Evolutionary conservation across 2,888 invertebrate genomes (phyloP).

Genomic region (Punctoribates punctum): DNA sequence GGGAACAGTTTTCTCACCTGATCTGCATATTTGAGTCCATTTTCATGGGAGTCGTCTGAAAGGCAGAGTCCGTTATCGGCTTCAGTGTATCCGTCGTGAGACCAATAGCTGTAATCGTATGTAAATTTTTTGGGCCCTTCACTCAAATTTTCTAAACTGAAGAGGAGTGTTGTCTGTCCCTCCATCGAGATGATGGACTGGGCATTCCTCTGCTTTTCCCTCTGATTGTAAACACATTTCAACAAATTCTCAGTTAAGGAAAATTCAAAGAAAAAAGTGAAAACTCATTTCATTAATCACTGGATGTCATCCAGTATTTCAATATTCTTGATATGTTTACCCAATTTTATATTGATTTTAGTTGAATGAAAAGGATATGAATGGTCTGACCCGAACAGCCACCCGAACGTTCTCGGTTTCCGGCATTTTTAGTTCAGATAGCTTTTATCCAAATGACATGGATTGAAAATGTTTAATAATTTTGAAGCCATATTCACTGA

Average conservation of each 20-base stretch:
- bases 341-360: background rate
- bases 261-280: background rate
- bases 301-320: no score
- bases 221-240: slow-evolving; percentile 53
- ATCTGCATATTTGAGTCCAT: slow-evolving; percentile 57
- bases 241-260: slow-evolving; percentile 1
- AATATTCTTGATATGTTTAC: no score
- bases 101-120: slow-evolving; percentile 61
- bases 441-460: no score
- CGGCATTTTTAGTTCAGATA: background rate
- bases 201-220: slow-evolving; percentile 58
- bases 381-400: slow-evolving; percentile 60
- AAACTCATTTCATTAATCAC: no score
- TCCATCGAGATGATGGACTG: slow-evolving; percentile 57
- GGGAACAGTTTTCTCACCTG: slow-evolving; percentile 53
- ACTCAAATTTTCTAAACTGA: slow-evolving; percentile 54
- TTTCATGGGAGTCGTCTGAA: slow-evolving; percentile 54
- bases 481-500: no score
- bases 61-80: slow-evolving; percentile 54
- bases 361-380: slow-evolving; percentile 52
- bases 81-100: slow-evolving; percentile 58
- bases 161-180: slow-evolving; percentile 55
- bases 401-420: slow-evolving; percentile 57
- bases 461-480: no score
- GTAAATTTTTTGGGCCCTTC: slow-evolving; percentile 56